A percentile compares a stretch with the other conserved stretches of the same genome.
These are phyloP conservation scores for Halcyon smyrnensis DNA, from an alignment of 2,797 vertebrate species.

Conservation along the genomic window DNA sequence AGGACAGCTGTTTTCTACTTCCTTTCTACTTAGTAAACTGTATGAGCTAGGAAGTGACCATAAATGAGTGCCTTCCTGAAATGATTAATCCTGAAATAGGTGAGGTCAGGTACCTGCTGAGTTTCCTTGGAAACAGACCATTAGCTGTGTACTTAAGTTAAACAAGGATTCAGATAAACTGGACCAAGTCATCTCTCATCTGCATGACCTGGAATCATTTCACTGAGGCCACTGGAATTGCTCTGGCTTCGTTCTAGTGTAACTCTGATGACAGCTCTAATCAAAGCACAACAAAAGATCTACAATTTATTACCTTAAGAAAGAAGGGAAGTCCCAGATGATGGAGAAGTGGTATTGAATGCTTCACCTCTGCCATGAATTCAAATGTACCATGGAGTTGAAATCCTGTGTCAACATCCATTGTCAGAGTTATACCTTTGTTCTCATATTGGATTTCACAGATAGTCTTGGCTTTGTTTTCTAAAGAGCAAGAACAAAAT, in stretches of 20 bases:
- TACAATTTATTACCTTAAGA: constrained; percentile 50
- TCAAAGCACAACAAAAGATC: not conserved
- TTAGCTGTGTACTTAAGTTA: not conserved
- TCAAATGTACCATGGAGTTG: not conserved
- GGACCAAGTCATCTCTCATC: not conserved
- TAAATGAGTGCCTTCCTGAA: not conserved
- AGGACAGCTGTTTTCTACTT: not conserved
- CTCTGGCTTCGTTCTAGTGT: not conserved
- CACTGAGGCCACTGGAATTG: not conserved
- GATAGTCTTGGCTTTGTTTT: constrained; percentile 21
- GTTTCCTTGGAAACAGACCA: not conserved
- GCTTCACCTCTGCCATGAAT: constrained; percentile 49
- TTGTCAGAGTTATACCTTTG: not conserved
- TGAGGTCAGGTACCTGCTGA: not conserved
- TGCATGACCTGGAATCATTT: not conserved
- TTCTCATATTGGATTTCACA: constrained; percentile 27
- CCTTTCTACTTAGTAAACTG: not conserved
- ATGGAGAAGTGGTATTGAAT: constrained; percentile 13
- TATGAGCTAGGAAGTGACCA: not conserved
- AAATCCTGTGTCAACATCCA: not conserved
- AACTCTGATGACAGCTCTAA: not conserved
- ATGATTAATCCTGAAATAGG: not conserved
- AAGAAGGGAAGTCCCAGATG: constrained; percentile 65
- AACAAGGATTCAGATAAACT: not conserved
- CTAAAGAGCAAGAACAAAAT: constrained; percentile 1